Conservation (phyloP, 2,797 vertebrate genomes). For the Cyclopterus lumpus region DNA sequence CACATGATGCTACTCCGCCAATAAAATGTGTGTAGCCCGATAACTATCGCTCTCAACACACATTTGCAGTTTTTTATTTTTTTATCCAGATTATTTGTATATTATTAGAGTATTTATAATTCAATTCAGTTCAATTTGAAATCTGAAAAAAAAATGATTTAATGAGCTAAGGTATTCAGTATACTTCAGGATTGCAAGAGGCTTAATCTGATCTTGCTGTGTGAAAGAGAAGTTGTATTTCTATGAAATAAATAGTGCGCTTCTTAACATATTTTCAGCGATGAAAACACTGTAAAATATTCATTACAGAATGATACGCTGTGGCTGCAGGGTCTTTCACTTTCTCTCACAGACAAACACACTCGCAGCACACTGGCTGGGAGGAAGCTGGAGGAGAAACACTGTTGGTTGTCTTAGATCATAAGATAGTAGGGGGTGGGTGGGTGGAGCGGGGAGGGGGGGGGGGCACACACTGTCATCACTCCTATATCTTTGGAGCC, state of each 20-base stretch:
- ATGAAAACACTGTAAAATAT: slow-evolving; percentile 25
- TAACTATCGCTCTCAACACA: too few relatives aligned
- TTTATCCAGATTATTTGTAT: too few relatives aligned
- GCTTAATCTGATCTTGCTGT: not conserved
- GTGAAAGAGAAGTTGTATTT: not conserved
- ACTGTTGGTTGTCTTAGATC: slow-evolving; percentile 31
- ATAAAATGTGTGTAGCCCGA: too few relatives aligned
- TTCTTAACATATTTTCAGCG: not conserved
- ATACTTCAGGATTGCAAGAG: not conserved
- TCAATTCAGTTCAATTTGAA: too few relatives aligned
- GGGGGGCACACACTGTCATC: slow-evolving; percentile 26
- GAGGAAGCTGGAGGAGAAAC: slow-evolving; percentile 31
- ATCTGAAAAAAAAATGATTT: too few relatives aligned
- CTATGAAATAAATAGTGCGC: not conserved
- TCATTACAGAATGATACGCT: not conserved
- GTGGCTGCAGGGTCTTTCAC: not conserved
- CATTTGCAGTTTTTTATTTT: too few relatives aligned
- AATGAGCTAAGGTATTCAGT: not conserved
- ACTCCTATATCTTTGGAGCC: slow-evolving; percentile 36
- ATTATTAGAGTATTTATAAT: too few relatives aligned
- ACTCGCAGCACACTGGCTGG: not conserved
- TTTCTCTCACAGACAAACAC: slow-evolving; percentile 13
- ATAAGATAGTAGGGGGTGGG: slow-evolving; percentile 17
- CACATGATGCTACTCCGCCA: too few relatives aligned
- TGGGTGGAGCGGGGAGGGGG: too few relatives aligned